Percentiles rank a stretch among this genome's conserved stretches.
These are phyloP conservation scores for Homarus americanus DNA, from an alignment of 1,140 invertebrate species.

Conservation along the genomic window DNA sequence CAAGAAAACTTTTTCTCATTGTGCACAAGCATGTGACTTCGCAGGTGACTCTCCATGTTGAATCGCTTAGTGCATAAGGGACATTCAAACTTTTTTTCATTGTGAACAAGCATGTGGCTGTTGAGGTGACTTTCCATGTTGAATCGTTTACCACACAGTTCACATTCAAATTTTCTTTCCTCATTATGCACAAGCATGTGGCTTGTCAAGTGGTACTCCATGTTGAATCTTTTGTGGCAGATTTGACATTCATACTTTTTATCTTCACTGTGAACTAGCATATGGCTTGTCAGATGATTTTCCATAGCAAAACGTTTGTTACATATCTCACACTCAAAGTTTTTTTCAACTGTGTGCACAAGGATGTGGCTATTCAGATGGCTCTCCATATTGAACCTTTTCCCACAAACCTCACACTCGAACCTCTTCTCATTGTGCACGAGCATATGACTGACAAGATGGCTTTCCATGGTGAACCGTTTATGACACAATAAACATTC, in stretches of 20 bases:
- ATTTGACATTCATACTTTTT: constrained; percentile 76
- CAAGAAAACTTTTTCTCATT: constrained; percentile 59
- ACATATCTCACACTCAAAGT: constrained; percentile 71
- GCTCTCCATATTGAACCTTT: constrained; percentile 92
- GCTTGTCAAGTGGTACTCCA: constrained; percentile 54
- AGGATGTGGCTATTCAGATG: constrained; percentile 77
- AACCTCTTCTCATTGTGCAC: constrained; percentile 86
- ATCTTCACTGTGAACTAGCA: constrained; percentile 76
- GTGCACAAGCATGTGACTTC: constrained; percentile 76
- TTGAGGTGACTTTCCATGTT: constrained; percentile 73
- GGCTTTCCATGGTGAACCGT: constrained; percentile 94
- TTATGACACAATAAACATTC: constrained; percentile 93
- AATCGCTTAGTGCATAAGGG: constrained; percentile 71
- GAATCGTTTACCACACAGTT: constrained; percentile 72
- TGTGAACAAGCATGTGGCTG: constrained; percentile 75
- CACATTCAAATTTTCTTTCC: constrained; percentile 56
- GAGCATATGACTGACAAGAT: constrained; percentile 92
- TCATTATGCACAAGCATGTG: constrained; percentile 60
- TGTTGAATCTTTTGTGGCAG: constrained; percentile 68
- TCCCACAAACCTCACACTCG: constrained; percentile 87
- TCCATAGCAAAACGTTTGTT: constrained; percentile 62
- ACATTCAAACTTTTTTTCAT: constrained; percentile 74
- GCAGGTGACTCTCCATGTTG: constrained; percentile 65
- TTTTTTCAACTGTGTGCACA: constrained; percentile 76
- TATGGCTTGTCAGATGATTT: constrained; percentile 63